Evolutionary conservation across 2,797 vertebrate species (phyloP).

Genomic region (Fundulus diaphanus): DNA sequence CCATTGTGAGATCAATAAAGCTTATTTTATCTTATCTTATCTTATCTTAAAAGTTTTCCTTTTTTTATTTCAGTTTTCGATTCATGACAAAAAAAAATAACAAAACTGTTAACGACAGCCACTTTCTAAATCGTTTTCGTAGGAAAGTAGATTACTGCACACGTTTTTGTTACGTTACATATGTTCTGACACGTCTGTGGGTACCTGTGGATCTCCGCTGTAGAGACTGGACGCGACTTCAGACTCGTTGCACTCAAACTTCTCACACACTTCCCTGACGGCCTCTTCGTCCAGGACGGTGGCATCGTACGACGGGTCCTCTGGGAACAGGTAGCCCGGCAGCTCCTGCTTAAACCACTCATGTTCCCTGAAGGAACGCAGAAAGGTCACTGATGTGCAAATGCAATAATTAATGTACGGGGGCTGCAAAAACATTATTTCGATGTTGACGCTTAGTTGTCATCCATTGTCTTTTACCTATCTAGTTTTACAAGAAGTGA

Average conservation of each 20-base stretch:
- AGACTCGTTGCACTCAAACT: conserved; percentile 94
- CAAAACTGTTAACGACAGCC: background rate
- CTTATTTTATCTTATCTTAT: no score
- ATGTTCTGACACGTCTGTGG: background rate
- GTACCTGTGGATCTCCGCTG: conserved; percentile 92
- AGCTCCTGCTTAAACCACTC: conserved; percentile 99
- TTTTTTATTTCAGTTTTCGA: background rate
- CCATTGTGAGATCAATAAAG: no score
- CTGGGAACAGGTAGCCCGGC: conserved; percentile 95
- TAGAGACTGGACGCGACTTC: conserved; percentile 95
- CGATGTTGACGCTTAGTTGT: background rate
- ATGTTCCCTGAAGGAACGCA: conserved; percentile 81
- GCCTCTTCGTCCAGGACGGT: conserved; percentile 95
- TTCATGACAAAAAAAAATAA: background rate
- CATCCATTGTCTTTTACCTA: background rate
- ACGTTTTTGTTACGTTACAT: background rate
- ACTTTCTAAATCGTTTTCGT: background rate
- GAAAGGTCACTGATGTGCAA: background rate
- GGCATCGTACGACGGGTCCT: conserved; percentile 94
- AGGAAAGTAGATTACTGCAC: background rate
- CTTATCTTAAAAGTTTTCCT: no score
- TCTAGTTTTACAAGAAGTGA: no score
- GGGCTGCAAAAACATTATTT: background rate
- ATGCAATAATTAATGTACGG: background rate
- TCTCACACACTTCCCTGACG: conserved; percentile 95